These are phyloP conservation scores for Lasioglossum zephyrum DNA, from an alignment of 2,888 invertebrate genomes.

Conservation along the genomic window DNA sequence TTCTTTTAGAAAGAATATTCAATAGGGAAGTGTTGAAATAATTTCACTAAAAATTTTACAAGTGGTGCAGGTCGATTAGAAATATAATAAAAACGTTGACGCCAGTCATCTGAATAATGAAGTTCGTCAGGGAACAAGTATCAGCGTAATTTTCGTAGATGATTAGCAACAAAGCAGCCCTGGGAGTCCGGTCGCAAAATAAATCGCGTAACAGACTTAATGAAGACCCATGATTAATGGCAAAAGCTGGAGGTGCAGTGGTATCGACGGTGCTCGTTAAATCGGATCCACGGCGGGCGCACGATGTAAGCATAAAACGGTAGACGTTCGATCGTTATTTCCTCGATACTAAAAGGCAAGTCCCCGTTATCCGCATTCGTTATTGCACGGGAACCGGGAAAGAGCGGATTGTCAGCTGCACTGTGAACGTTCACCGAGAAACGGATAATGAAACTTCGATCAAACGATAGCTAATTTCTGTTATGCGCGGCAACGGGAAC, in stretches of 20 bases:
- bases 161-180: background rate
- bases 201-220: background rate
- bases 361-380: constrained; percentile 16
- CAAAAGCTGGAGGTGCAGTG: background rate
- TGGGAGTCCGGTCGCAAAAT: background rate
- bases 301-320: constrained; percentile 5
- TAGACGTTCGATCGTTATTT: constrained; percentile 23
- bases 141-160: background rate
- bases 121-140: background rate
- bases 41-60: background rate
- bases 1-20: no score
- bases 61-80: background rate
- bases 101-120: background rate
- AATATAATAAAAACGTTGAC: background rate
- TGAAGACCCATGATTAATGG: background rate
- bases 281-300: background rate
- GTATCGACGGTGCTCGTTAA: constrained; percentile 9
- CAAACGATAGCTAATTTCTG: constrained; percentile 41
- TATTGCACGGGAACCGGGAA: background rate
- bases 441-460: constrained; percentile 52
- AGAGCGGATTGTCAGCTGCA: constrained; percentile 10
- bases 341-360: constrained; percentile 5
- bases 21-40: background rate
- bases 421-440: constrained; percentile 6
- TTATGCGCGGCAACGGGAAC: constrained; percentile 16